Evolutionary conservation across 2,113 vertebrate genomes (phyloP).

Genomic region (Polypterus senegalus): DNA sequence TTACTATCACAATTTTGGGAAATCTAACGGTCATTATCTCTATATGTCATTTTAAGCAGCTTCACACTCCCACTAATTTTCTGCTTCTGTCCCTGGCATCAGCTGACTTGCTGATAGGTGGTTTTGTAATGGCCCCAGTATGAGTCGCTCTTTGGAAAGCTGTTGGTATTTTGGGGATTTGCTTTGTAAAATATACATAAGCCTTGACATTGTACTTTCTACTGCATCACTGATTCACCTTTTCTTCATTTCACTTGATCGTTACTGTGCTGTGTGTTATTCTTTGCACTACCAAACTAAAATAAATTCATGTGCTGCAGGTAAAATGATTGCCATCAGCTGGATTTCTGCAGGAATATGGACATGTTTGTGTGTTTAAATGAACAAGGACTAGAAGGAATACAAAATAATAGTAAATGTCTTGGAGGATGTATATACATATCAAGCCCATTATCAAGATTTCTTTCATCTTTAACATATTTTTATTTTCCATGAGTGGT

Average conservation of each 20-base stretch:
- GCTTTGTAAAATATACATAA: slow-evolving; percentile 2
- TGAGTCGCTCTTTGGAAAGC: background rate
- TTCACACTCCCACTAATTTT: slow-evolving; percentile 5
- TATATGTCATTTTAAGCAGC: background rate
- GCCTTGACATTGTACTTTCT: background rate
- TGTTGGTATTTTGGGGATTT: slow-evolving; percentile 1
- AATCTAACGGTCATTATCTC: background rate
- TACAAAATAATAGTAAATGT: no score
- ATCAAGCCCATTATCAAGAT: no score
- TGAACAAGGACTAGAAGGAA: no score
- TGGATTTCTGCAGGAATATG: no score
- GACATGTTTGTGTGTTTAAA: no score
- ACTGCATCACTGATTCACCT: background rate
- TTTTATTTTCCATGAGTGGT: no score
- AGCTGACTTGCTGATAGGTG: background rate
- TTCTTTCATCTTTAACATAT: no score
- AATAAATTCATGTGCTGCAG: no score
- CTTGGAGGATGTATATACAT: no score
- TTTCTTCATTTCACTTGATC: background rate
- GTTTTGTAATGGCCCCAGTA: background rate
- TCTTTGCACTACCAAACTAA: no score
- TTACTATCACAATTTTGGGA: background rate
- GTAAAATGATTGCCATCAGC: no score
- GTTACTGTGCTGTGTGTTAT: no score
- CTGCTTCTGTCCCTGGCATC: slow-evolving; percentile 3